Conservation (phyloP, 2,113 vertebrate genomes). For the Onychostoma macrolepis region DNA sequence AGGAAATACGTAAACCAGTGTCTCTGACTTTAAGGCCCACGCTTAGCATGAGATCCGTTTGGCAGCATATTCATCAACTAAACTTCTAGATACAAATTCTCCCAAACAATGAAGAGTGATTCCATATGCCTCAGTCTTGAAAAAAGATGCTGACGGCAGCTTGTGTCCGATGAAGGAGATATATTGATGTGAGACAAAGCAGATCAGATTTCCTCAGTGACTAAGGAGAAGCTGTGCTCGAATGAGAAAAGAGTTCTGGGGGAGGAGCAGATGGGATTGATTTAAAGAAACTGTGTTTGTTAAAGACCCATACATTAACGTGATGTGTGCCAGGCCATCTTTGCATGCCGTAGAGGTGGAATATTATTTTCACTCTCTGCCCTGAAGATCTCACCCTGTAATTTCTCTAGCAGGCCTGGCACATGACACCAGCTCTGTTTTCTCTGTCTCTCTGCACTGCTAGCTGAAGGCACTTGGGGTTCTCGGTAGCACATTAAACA, state of each 20-base stretch:
- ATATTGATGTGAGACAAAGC: constrained; percentile 9
- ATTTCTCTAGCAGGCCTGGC: not conserved
- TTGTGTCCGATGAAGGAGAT: not conserved
- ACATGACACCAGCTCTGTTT: not conserved
- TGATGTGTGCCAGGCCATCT: not conserved
- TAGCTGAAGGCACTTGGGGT: not conserved
- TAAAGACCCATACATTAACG: not conserved
- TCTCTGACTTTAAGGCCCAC: not conserved
- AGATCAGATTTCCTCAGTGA: constrained; percentile 20
- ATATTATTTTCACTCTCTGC: not conserved
- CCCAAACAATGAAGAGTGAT: constrained; percentile 1
- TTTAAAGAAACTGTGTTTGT: constrained; percentile 7
- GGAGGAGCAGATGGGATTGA: constrained; percentile 14
- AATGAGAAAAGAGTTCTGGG: constrained; percentile 1
- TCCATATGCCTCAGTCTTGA: not conserved
- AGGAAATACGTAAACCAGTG: not conserved
- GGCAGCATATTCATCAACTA: not conserved
- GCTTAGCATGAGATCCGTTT: not conserved
- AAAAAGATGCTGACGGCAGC: constrained; percentile 1
- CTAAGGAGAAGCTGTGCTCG: not conserved
- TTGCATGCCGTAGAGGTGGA: not conserved
- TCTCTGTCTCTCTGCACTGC: not conserved
- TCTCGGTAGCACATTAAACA: not conserved
- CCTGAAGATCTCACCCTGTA: not conserved
- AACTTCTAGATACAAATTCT: not conserved